Conservation (phyloP, 1,140 invertebrate species). For the Latrodectus geometricus region DNA sequence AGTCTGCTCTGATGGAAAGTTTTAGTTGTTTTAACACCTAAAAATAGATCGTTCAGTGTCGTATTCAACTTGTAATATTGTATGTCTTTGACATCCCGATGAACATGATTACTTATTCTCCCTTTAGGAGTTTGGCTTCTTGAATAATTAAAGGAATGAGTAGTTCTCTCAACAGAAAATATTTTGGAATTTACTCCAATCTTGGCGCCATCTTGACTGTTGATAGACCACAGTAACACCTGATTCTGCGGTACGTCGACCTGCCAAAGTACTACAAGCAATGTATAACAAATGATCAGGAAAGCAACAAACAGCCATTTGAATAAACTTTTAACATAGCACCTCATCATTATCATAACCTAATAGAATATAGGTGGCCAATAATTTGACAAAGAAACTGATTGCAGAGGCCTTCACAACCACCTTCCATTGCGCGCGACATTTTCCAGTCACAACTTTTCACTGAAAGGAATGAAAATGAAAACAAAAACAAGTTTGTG, state of each 20-base stretch:
- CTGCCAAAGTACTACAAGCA: conserved; percentile 50
- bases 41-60: conserved; percentile 84
- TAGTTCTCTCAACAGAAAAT: conserved; percentile 24
- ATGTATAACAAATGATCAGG: conserved; percentile 37
- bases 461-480: too few relatives aligned
- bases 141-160: conserved; percentile 29
- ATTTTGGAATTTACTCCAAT: conserved; percentile 16
- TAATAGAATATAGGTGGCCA: too few relatives aligned
- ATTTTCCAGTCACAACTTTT: too few relatives aligned
- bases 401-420: too few relatives aligned
- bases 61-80: not conserved
- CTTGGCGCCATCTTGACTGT: conserved; percentile 13
- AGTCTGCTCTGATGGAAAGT: conserved; percentile 86
- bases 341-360: conserved; percentile 35
- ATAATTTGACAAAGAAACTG: too few relatives aligned
- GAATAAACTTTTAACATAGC: conserved; percentile 23
- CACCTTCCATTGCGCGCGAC: too few relatives aligned
- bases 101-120: not conserved
- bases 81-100: not conserved
- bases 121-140: conserved; percentile 4
- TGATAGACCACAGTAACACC: conserved; percentile 33
- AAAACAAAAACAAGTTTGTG: too few relatives aligned
- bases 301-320: conserved; percentile 39
- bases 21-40: conserved; percentile 93
- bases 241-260: conserved; percentile 48